These are phyloP conservation scores for Periophthalmodon schlosseri DNA, from an alignment of 2,113 vertebrate genomes.

Conservation along the genomic window DNA sequence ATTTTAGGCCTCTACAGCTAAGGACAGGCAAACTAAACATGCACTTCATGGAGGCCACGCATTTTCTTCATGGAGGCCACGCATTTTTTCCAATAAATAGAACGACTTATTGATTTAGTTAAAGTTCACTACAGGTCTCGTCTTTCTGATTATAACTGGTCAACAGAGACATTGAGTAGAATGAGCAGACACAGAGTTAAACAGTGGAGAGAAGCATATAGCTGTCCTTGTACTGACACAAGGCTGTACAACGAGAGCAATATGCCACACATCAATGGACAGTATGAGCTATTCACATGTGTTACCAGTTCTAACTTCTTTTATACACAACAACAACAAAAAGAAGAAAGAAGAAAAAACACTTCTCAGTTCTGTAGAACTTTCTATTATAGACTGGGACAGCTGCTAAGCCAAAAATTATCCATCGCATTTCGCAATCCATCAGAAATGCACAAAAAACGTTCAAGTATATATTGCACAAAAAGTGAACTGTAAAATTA, in stretches of 20 bases:
- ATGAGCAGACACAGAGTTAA: background rate
- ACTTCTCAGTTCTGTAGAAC: no score
- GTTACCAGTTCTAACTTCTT: no score
- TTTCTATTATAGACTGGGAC: no score
- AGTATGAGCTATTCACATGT: background rate
- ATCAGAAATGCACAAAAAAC: no score
- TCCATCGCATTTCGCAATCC: no score
- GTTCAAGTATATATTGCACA: no score
- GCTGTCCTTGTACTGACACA: background rate
- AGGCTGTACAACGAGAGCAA: background rate
- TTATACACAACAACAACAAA: no score
- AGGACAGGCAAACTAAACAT: background rate
- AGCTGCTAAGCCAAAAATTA: no score
- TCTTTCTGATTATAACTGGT: background rate
- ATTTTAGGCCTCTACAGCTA: background rate
- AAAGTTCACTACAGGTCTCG: background rate
- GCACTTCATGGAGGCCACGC: background rate
- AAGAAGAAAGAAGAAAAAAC: no score
- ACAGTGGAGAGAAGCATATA: background rate
- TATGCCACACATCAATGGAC: background rate
- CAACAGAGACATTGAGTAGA: background rate
- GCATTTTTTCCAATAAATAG: background rate
- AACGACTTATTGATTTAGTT: background rate
- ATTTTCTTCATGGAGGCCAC: background rate
- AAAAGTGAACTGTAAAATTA: no score